Base-by-base conservation (phyloP, 1,140 invertebrate species). In the Saxidomus purpurata region DNA sequence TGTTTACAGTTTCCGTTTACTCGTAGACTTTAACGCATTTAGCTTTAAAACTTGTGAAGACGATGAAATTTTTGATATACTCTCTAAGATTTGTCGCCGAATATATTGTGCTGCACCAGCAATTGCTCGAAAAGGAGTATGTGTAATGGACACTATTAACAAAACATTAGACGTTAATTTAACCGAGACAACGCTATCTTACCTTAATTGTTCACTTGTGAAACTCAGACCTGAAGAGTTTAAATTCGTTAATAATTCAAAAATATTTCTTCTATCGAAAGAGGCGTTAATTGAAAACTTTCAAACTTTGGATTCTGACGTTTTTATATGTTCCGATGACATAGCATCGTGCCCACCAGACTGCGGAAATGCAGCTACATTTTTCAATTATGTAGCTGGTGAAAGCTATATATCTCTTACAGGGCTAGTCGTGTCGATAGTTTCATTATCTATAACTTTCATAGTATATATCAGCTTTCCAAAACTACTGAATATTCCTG, bases 401-500 rank as follows among this genome's bases (percentile, higher is more conserved):
- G 90, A 93, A 55, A 74, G 59, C 2, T 69, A 91, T 40, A 19
- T 94, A 25, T 92, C 91, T 19, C 47, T 91, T 22, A 61, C 89
- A 34, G 92, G 92, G 0, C 43, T 91, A 0, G 59, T 91, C 11
- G 43, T 93, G 2, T 94, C 93, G 19, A 17, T 94, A 15, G 34
- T 90, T 25, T 90, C 89, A 6, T 84, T 94, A n/a, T 31, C 86
- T 11, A 49, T 93, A 15, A 89, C 84, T 17, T 87, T 97, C 15
- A 9, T 93, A 0, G 93, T 96, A 0, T 96, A 96, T 89, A 55
- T 93, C 3, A 47, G 94, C 0, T 89, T 96, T 9, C 93, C 95
- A n/a, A 93, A 95, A 49, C 90, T 96, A 76, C 92, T 95, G 47
- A 97, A 96, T 89, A 91, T 96, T 19, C 96, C 96, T 1, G 96